Base-by-base conservation (phyloP, 2,797 vertebrate species). In the Xiphorhynchus erythropygius region DNA sequence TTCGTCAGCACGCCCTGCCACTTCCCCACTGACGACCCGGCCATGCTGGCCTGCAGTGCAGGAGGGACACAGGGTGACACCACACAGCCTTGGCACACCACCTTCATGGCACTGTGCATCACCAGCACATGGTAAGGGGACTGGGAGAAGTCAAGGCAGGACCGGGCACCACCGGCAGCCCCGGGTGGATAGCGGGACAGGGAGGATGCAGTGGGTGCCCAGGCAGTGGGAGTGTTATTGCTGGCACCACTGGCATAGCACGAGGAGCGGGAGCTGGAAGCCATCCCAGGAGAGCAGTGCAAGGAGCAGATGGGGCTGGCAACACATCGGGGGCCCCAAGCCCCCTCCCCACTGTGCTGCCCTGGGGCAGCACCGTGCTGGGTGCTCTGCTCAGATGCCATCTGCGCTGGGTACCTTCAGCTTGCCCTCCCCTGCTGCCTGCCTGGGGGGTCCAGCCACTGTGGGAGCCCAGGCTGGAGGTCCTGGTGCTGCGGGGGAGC, bases 201-300 rank as follows among this genome's bases (percentile, higher is more conserved):
- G 39, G 33, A 47, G 32, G 42, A 71, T 52, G 49, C 5, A 3
- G 30, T 7, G 30, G 23, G 57, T 14, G 9, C 73, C 69, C 10
- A 23, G 25, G 18, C 2, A 1, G 57, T 67, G 88, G 71, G 75
- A 93, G 39, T 47, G 37, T 82, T 94, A 82, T 27, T 78, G 70
- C 71, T 90, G 91, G 70, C 71, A 68, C 53, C 1, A 1, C 55
- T 1, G 0, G 35, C 10, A 0, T 23, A 39, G 90, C 3, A 17
- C 69, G 96, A 97, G 94, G 91, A 98, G 95, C 56, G 37, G 96
- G 52, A 60, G 84, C 92, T 97, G 98, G 97, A 97, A 97, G 57
- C 57, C 32, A 25, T 97, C 96, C 97, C 85, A 5, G 96, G 94
- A 91, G 87, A 95, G 93, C 37, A 78, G 97, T 89, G 6, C 68